Evolutionary conservation across 1,140 invertebrate species (phyloP).

Genomic region (Mya arenaria): DNA sequence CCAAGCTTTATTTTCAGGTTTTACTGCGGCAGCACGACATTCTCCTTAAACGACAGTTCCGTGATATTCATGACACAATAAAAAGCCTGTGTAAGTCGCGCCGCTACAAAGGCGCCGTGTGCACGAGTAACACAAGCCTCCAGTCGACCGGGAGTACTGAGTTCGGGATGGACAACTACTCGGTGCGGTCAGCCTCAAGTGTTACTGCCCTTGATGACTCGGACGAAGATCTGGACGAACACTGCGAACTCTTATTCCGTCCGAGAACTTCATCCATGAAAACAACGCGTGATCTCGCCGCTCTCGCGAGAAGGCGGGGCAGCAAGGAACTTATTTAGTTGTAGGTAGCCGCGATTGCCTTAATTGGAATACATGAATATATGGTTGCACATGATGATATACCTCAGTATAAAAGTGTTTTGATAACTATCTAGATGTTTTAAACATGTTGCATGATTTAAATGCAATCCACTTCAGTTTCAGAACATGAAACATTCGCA

Average conservation of each 20-base stretch:
- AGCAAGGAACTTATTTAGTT: constrained; percentile 74
- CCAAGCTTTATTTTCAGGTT: no score
- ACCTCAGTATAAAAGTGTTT: no score
- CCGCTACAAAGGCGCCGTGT: constrained; percentile 20
- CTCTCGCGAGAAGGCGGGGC: constrained; percentile 72
- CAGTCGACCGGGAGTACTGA: constrained; percentile 28
- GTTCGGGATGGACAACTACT: constrained; percentile 59
- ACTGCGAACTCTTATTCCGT: constrained; percentile 59
- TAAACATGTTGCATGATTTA: no score
- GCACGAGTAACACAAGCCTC: constrained; percentile 47
- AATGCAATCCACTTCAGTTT: no score
- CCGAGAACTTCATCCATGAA: constrained; percentile 74
- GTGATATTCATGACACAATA: constrained; percentile 75
- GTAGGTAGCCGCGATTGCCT: not conserved
- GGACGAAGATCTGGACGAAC: constrained; percentile 56
- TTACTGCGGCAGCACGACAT: constrained; percentile 73
- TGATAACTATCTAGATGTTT: no score
- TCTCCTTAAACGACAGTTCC: constrained; percentile 72
- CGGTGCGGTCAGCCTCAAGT: constrained; percentile 65
- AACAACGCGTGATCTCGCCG: constrained; percentile 73
- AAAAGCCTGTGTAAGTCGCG: constrained; percentile 54
- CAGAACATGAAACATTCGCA: no score
- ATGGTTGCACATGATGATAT: no score
- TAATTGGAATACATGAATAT: no score
- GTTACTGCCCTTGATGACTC: constrained; percentile 63